A percentile compares a stretch with the other conserved stretches of the same genome.
These are phyloP conservation scores for Pelodytes ibericus DNA, from an alignment of 2,797 vertebrate genomes.

Conservation along the genomic window DNA sequence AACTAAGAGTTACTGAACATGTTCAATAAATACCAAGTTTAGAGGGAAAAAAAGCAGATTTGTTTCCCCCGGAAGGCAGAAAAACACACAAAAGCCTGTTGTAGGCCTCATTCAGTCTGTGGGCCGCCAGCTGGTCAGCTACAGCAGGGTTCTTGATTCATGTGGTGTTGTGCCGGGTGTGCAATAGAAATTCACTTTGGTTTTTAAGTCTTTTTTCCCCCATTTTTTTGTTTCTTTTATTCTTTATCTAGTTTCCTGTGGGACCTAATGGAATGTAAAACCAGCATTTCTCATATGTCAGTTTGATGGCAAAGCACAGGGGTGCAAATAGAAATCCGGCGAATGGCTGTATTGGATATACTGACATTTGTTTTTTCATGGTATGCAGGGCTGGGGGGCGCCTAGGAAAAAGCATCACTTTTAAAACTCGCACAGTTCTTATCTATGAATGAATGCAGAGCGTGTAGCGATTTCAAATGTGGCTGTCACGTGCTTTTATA, in stretches of 20 bases:
- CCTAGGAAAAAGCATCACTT: constrained; percentile 12
- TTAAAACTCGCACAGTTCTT: constrained; percentile 16
- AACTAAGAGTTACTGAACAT: too few relatives aligned
- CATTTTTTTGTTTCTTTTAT: constrained; percentile 3
- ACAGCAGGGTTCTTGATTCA: not conserved
- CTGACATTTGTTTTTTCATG: constrained; percentile 50
- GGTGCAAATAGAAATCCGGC: constrained; percentile 35
- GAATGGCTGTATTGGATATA: constrained; percentile 40
- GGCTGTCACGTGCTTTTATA: constrained; percentile 41
- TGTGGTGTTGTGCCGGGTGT: not conserved
- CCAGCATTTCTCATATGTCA: constrained; percentile 22
- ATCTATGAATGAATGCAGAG: constrained; percentile 31
- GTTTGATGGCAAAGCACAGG: constrained; percentile 18
- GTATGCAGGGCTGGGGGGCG: constrained; percentile 10
- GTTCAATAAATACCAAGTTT: too few relatives aligned
- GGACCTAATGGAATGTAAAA: constrained; percentile 40
- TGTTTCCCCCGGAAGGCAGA: too few relatives aligned
- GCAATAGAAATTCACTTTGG: not conserved
- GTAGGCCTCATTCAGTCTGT: not conserved
- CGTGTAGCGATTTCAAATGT: constrained; percentile 40
- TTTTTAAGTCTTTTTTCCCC: constrained; percentile 4
- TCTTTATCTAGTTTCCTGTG: constrained; percentile 42
- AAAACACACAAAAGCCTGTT: too few relatives aligned
- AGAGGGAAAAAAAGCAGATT: too few relatives aligned
- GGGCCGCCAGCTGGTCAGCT: not conserved